Conservation (phyloP, 2,113 vertebrate genomes). For the Bufo bufo region DNA sequence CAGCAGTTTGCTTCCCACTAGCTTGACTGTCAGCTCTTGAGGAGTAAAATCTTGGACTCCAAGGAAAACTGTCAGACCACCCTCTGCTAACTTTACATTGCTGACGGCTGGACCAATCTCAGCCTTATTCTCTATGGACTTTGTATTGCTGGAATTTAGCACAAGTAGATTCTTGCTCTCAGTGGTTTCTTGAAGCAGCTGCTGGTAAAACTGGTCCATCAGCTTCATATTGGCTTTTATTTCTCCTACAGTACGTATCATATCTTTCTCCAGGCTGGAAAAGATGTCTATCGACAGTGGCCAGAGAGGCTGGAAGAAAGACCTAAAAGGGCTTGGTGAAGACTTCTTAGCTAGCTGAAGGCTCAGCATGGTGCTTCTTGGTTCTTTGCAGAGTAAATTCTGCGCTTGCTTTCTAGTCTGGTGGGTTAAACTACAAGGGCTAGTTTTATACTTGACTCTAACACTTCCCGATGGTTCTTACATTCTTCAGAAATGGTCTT, state of each 20-base stretch:
- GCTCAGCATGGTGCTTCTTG: constrained; percentile 26
- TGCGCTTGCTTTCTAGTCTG: not conserved
- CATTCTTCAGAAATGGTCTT: not conserved
- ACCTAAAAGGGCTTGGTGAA: not conserved
- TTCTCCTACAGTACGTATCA: constrained; percentile 52
- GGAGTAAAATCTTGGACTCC: constrained; percentile 61
- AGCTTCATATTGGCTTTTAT: constrained; percentile 63
- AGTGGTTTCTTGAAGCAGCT: constrained; percentile 46
- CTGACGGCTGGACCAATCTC: constrained; percentile 45
- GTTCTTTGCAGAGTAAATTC: not conserved
- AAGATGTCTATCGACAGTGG: constrained; percentile 46
- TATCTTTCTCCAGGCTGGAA: constrained; percentile 58
- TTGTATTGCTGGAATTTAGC: constrained; percentile 54
- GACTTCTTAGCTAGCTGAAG: constrained; percentile 2
- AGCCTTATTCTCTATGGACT: constrained; percentile 62
- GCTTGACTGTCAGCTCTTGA: constrained; percentile 60
- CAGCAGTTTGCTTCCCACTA: constrained; percentile 58
- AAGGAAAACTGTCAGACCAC: constrained; percentile 62
- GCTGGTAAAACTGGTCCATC: constrained; percentile 63
- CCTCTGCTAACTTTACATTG: constrained; percentile 14
- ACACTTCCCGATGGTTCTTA: constrained; percentile 28
- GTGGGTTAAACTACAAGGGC: not conserved
- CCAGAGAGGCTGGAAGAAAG: constrained; percentile 21
- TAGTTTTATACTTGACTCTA: constrained; percentile 5
- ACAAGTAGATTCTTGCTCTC: not conserved